Evolutionary conservation across 2,888 invertebrate species (phyloP), one percentile per base, ranked within the genome.

Genomic region (Epistrophe eligans): DNA sequence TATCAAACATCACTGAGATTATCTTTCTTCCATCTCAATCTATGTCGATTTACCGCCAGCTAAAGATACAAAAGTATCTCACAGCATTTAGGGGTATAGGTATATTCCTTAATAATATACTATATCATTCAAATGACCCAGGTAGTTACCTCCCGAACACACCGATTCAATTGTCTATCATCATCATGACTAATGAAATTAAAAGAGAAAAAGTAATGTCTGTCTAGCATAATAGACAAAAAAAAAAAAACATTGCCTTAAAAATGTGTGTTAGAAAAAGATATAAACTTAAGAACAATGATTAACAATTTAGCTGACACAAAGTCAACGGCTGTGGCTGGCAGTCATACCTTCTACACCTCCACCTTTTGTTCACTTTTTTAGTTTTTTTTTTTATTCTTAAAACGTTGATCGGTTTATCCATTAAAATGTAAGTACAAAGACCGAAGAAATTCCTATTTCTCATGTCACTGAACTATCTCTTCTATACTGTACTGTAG

Each of bases 241-340:
- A 19, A 38, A 57, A 58, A 48, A 17, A 38, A 50, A 11, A 43
- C 35, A 19, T 15, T 64, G 28, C 13, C 13, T 38, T 40, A 52
- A 3, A 50, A 48, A 60, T 40, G 50, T 38, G 15, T 35, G 24
- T 62, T 43, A 48, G 35, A 48, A 40, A 57, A 38, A 48, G 24
- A 77, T 55, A 76, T 50, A 77, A 73, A 60, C 55, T 70, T 66
- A 32, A 77, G 77, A 79, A 87, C 79, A 71, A 79, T 87, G 79
- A 87, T 87, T 87, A 87, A 87, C 79, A 87, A 83, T 87, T 87
- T 87, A 79, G 79, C 87, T 87, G 87, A 83, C 87, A 79, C 66
- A 83, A 72, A 87, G 87, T 87, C 79, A 87, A 87, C 87, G 83
- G 71, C 79, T 79, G 79, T 83, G 83, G 71, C 79, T 79, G 79